Conservation (phyloP, 2,888 invertebrate species). For the Volucella bombylans region DNA sequence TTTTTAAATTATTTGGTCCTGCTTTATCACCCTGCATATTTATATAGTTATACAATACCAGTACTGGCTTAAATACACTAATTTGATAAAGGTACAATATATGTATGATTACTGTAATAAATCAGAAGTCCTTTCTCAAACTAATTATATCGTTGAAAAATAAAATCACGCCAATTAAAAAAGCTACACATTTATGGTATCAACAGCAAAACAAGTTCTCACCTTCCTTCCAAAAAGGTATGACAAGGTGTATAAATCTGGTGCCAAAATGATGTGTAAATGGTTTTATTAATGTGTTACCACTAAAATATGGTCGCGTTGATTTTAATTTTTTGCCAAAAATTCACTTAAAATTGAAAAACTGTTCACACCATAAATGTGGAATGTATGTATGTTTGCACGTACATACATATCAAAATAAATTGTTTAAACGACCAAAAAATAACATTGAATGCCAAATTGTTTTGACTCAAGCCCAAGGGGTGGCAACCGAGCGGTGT, state of each 20-base stretch:
- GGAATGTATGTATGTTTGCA: neutral
- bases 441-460: slow-evolving; percentile 47
- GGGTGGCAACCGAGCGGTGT: slow-evolving; percentile 31
- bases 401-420: neutral
- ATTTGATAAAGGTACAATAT: too few species aligned
- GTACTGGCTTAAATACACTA: too few species aligned
- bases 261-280: slow-evolving; percentile 47
- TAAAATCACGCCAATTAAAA: slow-evolving; percentile 17
- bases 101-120: too few species aligned
- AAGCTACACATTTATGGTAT: slow-evolving; percentile 25
- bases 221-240: neutral
- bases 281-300: slow-evolving; percentile 5
- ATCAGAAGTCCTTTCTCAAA: too few species aligned
- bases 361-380: slow-evolving; percentile 58
- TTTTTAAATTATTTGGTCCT: too few species aligned
- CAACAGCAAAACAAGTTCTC: slow-evolving; percentile 17
- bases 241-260: slow-evolving; percentile 17
- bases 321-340: slow-evolving; percentile 31
- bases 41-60: too few species aligned
- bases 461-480: slow-evolving; percentile 47
- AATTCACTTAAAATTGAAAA: slow-evolving; percentile 56
- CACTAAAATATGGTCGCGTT: neutral
- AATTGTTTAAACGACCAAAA: neutral
- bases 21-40: too few species aligned
- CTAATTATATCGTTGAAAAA: neutral